phyloP scores from a whole-genome alignment of 2,888 invertebrate species.

The Electrophaes corylata region DNA sequence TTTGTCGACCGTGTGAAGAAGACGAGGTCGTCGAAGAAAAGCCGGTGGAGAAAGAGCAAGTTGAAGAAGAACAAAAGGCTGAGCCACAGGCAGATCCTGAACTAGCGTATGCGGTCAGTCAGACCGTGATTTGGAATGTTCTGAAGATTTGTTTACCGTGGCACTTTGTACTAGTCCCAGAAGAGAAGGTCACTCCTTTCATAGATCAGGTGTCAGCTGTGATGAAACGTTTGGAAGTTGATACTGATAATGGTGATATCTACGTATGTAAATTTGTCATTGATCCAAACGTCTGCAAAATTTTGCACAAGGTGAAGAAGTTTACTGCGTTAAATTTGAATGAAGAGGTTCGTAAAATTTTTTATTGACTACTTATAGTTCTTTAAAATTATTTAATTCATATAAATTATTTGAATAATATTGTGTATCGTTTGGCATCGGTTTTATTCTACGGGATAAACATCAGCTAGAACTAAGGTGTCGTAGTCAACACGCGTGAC shows the following conservation, averaged over 20 bases:
- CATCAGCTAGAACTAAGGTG: slow-evolving; percentile 89
- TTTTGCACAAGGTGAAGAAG: slow-evolving; percentile 69
- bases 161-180: slow-evolving; percentile 66
- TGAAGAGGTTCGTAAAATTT: slow-evolving; percentile 58
- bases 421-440: not conserved
- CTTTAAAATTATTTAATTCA: not conserved
- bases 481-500: too few species aligned
- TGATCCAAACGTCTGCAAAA: slow-evolving; percentile 61
- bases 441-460: slow-evolving; percentile 62
- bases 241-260: slow-evolving; percentile 70
- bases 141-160: slow-evolving; percentile 71
- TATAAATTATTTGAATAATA: slow-evolving; percentile 18
- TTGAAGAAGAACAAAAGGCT: slow-evolving; percentile 57
- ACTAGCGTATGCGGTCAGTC: slow-evolving; percentile 65
- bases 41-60: slow-evolving; percentile 49
- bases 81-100: slow-evolving; percentile 58
- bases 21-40: slow-evolving; percentile 54
- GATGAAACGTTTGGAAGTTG: slow-evolving; percentile 58
- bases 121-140: slow-evolving; percentile 71
- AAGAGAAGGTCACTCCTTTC: slow-evolving; percentile 59
- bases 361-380: slow-evolving; percentile 27
- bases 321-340: slow-evolving; percentile 63
- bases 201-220: slow-evolving; percentile 54
- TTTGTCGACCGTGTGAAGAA: slow-evolving; percentile 69
- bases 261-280: slow-evolving; percentile 67